phyloP scores from a whole-genome alignment of 2,113 vertebrate species.

The Phyllopteryx taeniolatus region DNA sequence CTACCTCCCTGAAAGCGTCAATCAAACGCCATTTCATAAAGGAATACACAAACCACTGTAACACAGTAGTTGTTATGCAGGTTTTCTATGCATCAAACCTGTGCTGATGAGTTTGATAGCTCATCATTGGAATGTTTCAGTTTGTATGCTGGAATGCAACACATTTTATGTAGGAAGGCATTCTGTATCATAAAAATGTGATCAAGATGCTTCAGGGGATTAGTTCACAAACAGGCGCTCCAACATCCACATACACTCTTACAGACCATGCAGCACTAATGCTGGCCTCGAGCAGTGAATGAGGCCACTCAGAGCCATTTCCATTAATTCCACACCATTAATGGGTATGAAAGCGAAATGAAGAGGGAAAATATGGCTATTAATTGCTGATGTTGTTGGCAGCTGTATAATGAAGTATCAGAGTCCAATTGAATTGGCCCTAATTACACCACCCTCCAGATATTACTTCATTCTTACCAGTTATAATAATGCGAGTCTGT shows the following conservation, averaged over 20 bases:
- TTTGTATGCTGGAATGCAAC: conserved; percentile 17
- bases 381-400: conserved; percentile 71
- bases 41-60: too few relatives aligned
- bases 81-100: neutral
- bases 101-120: neutral
- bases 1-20: too few relatives aligned
- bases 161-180: conserved; percentile 17
- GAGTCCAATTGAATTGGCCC: conserved; percentile 73
- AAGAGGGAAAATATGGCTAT: conserved; percentile 72
- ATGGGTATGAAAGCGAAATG: conserved; percentile 66
- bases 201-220: conserved; percentile 36
- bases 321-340: conserved; percentile 73
- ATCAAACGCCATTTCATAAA: too few relatives aligned
- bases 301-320: conserved; percentile 53
- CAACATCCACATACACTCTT: conserved; percentile 6
- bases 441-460: conserved; percentile 75
- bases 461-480: conserved; percentile 70
- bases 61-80: too few relatives aligned
- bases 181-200: conserved; percentile 10
- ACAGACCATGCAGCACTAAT: conserved; percentile 31
- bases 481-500: conserved; percentile 47
- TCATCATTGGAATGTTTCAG: neutral
- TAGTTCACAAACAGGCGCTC: conserved; percentile 34
- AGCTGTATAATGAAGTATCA: conserved; percentile 77
- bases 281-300: conserved; percentile 35